These are phyloP conservation scores for Heliconius ismenius DNA, from an alignment of 2,888 invertebrate species.

Conservation along the genomic window DNA sequence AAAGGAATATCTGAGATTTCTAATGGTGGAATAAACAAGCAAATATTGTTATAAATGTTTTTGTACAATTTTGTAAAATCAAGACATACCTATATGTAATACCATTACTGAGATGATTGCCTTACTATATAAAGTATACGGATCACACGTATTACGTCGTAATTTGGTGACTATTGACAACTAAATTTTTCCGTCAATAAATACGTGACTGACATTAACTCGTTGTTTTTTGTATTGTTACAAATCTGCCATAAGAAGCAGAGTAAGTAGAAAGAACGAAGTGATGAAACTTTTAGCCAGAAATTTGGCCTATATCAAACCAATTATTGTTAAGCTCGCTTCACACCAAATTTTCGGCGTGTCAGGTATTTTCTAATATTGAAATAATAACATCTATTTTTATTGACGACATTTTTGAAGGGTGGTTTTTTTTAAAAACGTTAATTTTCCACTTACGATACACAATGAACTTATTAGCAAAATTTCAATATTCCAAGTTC, in stretches of 20 bases:
- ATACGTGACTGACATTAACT: constrained; percentile 37
- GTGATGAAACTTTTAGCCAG: neutral
- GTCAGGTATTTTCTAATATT: neutral
- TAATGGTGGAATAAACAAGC: neutral
- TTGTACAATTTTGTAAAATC: neutral
- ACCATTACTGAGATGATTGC: neutral
- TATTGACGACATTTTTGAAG: too few relatives aligned
- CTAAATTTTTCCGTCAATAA: constrained; percentile 35
- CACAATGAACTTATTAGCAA: too few relatives aligned
- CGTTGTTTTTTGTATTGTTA: neutral
- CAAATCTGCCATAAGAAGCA: neutral
- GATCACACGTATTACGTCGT: constrained; percentile 18
- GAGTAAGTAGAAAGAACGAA: too few relatives aligned
- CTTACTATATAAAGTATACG: neutral
- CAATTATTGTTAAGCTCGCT: neutral
- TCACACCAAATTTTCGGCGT: neutral
- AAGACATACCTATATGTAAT: neutral
- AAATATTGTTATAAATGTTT: neutral
- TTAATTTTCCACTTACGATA: too few relatives aligned
- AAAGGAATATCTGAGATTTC: too few relatives aligned
- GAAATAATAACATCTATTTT: neutral
- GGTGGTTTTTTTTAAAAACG: too few relatives aligned
- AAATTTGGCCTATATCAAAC: neutral
- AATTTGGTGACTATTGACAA: constrained; percentile 44
- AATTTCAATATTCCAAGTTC: too few relatives aligned